Evolutionary conservation across 2,888 invertebrate genomes (phyloP).

Genomic region (Nomada lathburiana): DNA sequence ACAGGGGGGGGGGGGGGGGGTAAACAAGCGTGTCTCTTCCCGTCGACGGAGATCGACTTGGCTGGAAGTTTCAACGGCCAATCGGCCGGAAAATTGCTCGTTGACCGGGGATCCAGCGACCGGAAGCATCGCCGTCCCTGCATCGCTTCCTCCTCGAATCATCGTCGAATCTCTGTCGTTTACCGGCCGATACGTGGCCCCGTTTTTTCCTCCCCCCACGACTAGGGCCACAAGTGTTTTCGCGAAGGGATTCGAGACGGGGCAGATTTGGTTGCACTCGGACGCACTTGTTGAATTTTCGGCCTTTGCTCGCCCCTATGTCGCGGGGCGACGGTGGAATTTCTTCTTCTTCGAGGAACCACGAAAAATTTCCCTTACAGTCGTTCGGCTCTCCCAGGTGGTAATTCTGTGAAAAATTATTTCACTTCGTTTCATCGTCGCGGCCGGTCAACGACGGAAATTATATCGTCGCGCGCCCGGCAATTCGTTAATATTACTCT

Average conservation of each 20-base stretch:
- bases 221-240: background rate
- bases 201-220: background rate
- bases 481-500: no score
- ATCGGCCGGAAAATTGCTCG: constrained; percentile 74
- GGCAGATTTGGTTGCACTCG: no score
- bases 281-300: constrained; percentile 5
- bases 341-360: no score
- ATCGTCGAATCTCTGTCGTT: constrained; percentile 31
- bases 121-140: constrained; percentile 62
- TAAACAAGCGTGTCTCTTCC: constrained; percentile 71
- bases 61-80: constrained; percentile 66
- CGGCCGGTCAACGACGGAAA: no score
- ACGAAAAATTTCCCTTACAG: no score
- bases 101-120: constrained; percentile 64
- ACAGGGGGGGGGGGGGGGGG: constrained; percentile 29
- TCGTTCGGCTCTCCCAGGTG: no score
- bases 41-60: constrained; percentile 69
- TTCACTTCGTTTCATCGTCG: no score
- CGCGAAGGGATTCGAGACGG: background rate
- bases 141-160: constrained; percentile 60
- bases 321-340: no score
- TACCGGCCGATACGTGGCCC: background rate
- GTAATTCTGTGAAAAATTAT: no score
- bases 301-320: no score
- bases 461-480: no score